Base-by-base conservation (phyloP, 2,113 vertebrate genomes). In the Trochalopteron elliotii region DNA sequence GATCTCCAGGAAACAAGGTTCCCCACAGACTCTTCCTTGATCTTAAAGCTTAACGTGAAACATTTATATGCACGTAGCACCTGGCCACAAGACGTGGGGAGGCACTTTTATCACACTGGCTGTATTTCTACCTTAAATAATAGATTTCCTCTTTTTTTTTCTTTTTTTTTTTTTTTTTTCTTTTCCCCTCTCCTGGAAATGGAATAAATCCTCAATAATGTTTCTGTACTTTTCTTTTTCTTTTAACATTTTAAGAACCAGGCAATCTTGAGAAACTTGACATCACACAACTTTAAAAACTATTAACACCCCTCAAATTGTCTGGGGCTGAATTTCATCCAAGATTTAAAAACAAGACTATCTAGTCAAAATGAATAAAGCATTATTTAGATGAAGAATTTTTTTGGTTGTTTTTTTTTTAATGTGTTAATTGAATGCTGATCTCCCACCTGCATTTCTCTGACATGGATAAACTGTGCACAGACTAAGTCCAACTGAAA, bases 21-120 rank as follows among this genome's bases (percentile, higher is more conserved):
- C 98, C 98, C 98, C 93, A 93, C 96, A 97, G 98, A 97, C 87
- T 96, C 93, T 88, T 93, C 97, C 98, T 98, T 98, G 98, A 98
- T 98, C 97, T 98, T 97, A 98, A 98, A 98, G 96, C 97, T 98
- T 96, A 97, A 98, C 95, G 94, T 98, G 97, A 98, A 98, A 98
- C 98, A 98, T 98, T 98, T 98, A 97, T 98, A 98, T 98, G 98
- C 98, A 97, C 42, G 45, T 95, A 97, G 97, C 96, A 98, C 98
- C 97, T 98, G 97, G 96, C 95, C 98, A 97, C 96, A 94, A 97
- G 97, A 98, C 47, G 93, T 95, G 95, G 97, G 95, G 87, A 95
- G 92, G 92, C 90, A 93, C 84, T 96, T 97, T 96, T 93, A 95
- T 96, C 97, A 97, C 89, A 97, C 97, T 97, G 95, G 94, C 93